phyloP scores from a whole-genome alignment of 2,113 vertebrate genomes.

The Pandion haliaetus region DNA sequence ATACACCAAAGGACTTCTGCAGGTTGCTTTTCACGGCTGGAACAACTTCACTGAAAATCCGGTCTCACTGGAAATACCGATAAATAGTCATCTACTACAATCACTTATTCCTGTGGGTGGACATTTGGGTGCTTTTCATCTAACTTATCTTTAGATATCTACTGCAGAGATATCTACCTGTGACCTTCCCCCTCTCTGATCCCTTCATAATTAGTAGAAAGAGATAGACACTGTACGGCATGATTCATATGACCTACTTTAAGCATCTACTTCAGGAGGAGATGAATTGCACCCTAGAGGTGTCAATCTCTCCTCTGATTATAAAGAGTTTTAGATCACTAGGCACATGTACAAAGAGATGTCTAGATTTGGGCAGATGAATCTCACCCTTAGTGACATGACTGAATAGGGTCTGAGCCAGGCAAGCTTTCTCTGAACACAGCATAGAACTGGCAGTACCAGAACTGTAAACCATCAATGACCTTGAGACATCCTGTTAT shows the following conservation, averaged over 20 bases:
- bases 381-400: neutral
- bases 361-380: conserved; percentile 16
- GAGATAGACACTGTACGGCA: neutral
- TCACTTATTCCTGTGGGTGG: neutral
- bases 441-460: neutral
- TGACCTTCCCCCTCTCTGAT: neutral
- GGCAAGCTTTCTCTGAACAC: neutral
- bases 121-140: neutral
- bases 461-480: neutral
- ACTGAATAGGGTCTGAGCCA: neutral
- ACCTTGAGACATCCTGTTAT: neutral
- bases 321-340: conserved; percentile 17
- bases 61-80: neutral
- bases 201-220: conserved; percentile 1
- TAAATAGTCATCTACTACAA: neutral
- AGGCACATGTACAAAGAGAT: neutral
- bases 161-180: neutral
- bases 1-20: neutral
- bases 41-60: neutral
- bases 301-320: conserved; percentile 28
- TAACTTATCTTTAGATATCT: neutral
- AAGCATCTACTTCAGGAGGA: neutral
- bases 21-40: neutral
- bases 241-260: conserved; percentile 38
- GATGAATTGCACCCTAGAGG: conserved; percentile 18